These are phyloP conservation scores for Beroe forskalii DNA, from an alignment of 37 sponge, comb jelly and placozoan species.

Conservation along the genomic window DNA sequence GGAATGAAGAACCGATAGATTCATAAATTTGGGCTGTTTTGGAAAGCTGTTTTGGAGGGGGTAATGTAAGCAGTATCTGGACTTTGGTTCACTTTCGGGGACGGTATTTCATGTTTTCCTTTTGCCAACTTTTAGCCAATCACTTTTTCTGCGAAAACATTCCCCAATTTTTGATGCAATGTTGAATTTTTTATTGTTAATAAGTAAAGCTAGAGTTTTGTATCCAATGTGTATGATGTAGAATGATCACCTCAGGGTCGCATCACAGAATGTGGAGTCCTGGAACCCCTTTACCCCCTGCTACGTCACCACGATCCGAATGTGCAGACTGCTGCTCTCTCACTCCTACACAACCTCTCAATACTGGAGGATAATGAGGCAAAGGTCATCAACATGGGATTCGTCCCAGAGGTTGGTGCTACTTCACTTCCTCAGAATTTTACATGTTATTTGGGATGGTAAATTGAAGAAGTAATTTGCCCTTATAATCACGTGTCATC, in stretches of 20 bases:
- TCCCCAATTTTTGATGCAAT: too few species aligned
- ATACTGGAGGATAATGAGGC: conserved; percentile 56
- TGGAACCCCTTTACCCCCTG: conserved; percentile 58
- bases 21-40: too few species aligned
- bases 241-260: background rate
- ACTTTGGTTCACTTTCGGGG: too few species aligned
- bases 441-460: background rate
- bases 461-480: background rate
- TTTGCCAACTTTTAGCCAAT: too few species aligned
- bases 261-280: conserved; percentile 16
- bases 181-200: too few species aligned
- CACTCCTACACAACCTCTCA: conserved; percentile 50
- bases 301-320: conserved; percentile 64
- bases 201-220: too few species aligned
- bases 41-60: too few species aligned
- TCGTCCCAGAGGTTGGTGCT: conserved; percentile 52
- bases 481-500: background rate
- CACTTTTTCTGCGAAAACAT: too few species aligned
- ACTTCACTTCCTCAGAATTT: background rate
- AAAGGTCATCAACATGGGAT: conserved; percentile 53
- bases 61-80: too few species aligned
- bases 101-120: too few species aligned
- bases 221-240: too few species aligned
- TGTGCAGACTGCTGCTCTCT: conserved; percentile 56
- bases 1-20: too few species aligned